Evolutionary conservation across 2,113 vertebrate species (phyloP), one percentile per base, ranked within the genome.

Genomic region (Tapirus terrestris): DNA sequence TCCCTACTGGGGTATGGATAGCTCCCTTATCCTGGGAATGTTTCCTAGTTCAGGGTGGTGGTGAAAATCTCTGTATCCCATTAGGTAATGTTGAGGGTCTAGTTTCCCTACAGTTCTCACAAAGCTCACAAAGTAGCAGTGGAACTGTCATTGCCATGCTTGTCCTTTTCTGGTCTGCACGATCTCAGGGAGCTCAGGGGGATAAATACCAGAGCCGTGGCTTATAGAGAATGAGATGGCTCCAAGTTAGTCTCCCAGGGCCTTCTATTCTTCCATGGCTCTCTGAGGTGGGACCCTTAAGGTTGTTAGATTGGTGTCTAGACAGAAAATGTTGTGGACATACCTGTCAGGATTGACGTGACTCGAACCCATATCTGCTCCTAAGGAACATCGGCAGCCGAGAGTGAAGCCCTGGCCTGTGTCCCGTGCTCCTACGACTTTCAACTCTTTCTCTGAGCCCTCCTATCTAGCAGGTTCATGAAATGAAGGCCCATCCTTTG

Each of bases 181-280:
- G 79, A 45, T 4, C 53, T 53, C 0, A 10, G 51, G 45, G 83
- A 86, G 13, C 48, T 48, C 29, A 31, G 43, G 25, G 51, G 29
- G 67, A 1, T 92, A 20, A 45, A 31, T 61, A 16, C 6, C 16
- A 48, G 76, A 89, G 11, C 70, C 51, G 17, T 31, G 80, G 73
- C 45, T 94, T 58, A 36, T 65, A 85, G 43, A 79, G 8, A 91
- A n/a, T 67, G 0, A 16, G 5, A 25, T 95, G 14, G 21, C 68
- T 68, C 45, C 56, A 56, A 82, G 48, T 68, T 88, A 86, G 31
- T 88, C 39, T 80, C 33, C 60, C 36, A 83, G 67, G 72, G 16
- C 18, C 73, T 91, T 86, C 36, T 75, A 2, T 73, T 97, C 83
- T 87, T 94, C 36, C n/a, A 95, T 21, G 67, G 23, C 17, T 96